Percentiles rank a stretch among this genome's conserved stretches.
phyloP scores from a whole-genome alignment of 2,797 vertebrate species.

The Myiotriccus ornatus region DNA sequence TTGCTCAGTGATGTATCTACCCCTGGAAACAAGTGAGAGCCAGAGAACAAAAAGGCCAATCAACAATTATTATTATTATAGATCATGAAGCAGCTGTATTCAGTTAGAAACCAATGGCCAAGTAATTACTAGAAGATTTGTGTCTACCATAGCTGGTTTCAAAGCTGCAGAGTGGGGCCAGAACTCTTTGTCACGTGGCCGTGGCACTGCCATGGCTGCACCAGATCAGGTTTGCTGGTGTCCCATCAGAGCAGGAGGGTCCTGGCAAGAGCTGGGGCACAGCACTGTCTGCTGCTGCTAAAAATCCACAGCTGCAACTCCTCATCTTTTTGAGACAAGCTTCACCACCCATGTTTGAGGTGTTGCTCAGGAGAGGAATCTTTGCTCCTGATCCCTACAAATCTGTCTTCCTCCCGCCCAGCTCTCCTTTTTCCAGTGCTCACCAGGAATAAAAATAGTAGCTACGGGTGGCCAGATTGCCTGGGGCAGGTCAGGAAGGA shows the following conservation, averaged over 20 bases:
- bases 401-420: not conserved
- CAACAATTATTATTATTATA: not conserved
- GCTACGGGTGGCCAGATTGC: not conserved
- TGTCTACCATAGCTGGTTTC: not conserved
- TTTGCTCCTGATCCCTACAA: not conserved
- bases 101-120: not conserved
- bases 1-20: not conserved
- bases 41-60: not conserved
- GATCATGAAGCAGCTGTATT: not conserved
- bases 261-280: not conserved
- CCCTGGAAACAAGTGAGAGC: not conserved
- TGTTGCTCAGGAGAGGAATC: not conserved
- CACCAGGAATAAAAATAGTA: not conserved
- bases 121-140: not conserved
- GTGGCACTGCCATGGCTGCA: not conserved
- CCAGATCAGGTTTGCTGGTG: not conserved
- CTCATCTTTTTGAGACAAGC: not conserved
- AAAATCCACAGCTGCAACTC: not conserved
- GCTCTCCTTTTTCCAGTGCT: not conserved
- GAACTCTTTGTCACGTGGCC: not conserved
- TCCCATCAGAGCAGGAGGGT: not conserved
- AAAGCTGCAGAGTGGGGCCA: not conserved
- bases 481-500: not conserved
- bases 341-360: not conserved
- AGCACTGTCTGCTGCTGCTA: not conserved